phyloP scores from a whole-genome alignment of 2,888 invertebrate genomes.

The Drosophila suboccidentalis region DNA sequence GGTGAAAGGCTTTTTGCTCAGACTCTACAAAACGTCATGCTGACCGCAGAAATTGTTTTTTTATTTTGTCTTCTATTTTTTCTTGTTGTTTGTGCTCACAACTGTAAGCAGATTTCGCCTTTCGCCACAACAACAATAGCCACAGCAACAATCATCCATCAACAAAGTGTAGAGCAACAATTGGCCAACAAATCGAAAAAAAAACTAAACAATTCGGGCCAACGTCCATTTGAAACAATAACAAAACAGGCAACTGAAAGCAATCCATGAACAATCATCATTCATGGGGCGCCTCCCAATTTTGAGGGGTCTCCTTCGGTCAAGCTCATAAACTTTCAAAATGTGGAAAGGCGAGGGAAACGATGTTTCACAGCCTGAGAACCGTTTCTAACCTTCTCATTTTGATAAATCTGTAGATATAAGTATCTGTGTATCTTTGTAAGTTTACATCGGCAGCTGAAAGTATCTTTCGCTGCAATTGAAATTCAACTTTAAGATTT shows the following conservation, averaged over 20 bases:
- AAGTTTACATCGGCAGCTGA: constrained; percentile 9
- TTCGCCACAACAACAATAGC: constrained; percentile 39
- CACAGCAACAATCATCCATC: constrained; percentile 52
- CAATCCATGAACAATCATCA: constrained; percentile 34
- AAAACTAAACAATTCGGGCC: constrained; percentile 28
- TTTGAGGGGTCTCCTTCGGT: constrained; percentile 11
- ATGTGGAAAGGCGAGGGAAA: not conserved
- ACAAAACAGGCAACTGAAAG: constrained; percentile 18
- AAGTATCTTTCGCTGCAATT: constrained; percentile 38
- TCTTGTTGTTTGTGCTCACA: constrained; percentile 11
- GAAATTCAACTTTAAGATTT: constrained; percentile 37
- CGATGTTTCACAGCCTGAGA: constrained; percentile 7
- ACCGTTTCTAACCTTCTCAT: constrained; percentile 19
- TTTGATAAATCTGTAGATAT: constrained; percentile 31
- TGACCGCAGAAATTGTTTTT: constrained; percentile 46
- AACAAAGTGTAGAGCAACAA: constrained; percentile 63
- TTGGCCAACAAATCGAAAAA: constrained; percentile 52
- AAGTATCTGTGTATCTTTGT: constrained; percentile 6
- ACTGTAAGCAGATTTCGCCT: constrained; percentile 47
- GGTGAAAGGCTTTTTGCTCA: constrained; percentile 30
- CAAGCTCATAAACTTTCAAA: constrained; percentile 26
- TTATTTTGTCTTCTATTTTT: constrained; percentile 11
- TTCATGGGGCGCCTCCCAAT: constrained; percentile 7
- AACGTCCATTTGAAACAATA: constrained; percentile 38
- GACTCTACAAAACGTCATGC: constrained; percentile 30